phyloP scores from a whole-genome alignment of 2,888 invertebrate species.

The Ditylenchus weischeri region DNA sequence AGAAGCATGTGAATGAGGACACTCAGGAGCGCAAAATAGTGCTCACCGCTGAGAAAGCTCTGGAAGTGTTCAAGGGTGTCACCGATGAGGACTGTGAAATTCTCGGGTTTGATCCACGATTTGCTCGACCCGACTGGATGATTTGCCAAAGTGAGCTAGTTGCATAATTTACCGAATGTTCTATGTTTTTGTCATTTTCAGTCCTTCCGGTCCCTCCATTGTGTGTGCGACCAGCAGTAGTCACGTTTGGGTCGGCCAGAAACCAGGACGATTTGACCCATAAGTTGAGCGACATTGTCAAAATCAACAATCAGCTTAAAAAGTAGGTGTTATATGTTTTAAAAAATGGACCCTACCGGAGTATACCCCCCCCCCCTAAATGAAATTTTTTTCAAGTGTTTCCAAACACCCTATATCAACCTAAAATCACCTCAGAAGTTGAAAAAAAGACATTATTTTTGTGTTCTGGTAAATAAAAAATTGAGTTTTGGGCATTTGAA shows the following conservation, averaged over 20 bases:
- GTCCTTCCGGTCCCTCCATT: constrained; percentile 94
- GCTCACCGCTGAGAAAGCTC: constrained; percentile 89
- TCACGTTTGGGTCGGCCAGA: constrained; percentile 97
- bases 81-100: constrained; percentile 93
- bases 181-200: background rate
- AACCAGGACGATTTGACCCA: constrained; percentile 98
- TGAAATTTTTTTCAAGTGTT: too few relatives aligned
- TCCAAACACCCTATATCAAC: too few relatives aligned
- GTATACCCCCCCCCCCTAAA: too few relatives aligned
- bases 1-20: constrained; percentile 88
- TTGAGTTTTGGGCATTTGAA: too few relatives aligned
- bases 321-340: background rate
- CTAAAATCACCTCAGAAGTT: too few relatives aligned
- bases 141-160: constrained; percentile 93
- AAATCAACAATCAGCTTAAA: constrained; percentile 81
- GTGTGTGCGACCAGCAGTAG: constrained; percentile 91
- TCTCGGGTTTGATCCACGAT: constrained; percentile 77
- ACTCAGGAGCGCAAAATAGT: constrained; percentile 84
- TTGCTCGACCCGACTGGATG: constrained; percentile 98
- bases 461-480: too few relatives aligned
- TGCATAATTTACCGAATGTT: constrained; percentile 80
- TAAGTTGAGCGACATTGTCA: constrained; percentile 95
- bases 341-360: too few relatives aligned
- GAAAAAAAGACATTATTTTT: too few relatives aligned
- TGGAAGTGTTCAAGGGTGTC: constrained; percentile 89